Conservation (phyloP, 2,797 vertebrate species). For the Macropodus opercularis region DNA sequence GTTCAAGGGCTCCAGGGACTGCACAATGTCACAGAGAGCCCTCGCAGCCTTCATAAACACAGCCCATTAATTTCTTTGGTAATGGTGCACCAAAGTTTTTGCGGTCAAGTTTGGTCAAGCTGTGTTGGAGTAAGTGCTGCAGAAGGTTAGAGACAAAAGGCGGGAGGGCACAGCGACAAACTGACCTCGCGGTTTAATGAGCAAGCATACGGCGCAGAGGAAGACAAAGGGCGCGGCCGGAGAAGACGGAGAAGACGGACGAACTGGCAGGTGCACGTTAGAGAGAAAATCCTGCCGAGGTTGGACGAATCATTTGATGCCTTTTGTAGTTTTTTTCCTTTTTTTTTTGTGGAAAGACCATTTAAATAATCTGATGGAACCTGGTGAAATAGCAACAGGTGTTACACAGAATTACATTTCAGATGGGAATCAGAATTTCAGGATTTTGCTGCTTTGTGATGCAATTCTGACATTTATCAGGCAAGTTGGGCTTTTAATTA, state of each 20-base stretch:
- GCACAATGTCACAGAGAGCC: slow-evolving; percentile 64
- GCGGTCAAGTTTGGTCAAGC: slow-evolving; percentile 61
- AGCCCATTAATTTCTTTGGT: slow-evolving; percentile 72
- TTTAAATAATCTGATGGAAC: slow-evolving; percentile 41
- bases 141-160: slow-evolving; percentile 65
- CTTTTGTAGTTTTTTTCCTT: no score
- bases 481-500: slow-evolving; percentile 74
- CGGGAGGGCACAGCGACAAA: slow-evolving; percentile 40
- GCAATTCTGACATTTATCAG: slow-evolving; percentile 67
- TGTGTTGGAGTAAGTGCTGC: slow-evolving; percentile 57
- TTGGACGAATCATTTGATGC: no score
- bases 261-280: slow-evolving; percentile 39
- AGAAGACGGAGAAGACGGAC: slow-evolving; percentile 37
- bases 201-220: slow-evolving; percentile 37
- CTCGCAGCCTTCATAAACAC: slow-evolving; percentile 66
- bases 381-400: slow-evolving; percentile 61
- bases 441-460: slow-evolving; percentile 56
- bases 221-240: slow-evolving; percentile 62
- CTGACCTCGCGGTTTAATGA: slow-evolving; percentile 74
- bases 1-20: slow-evolving; percentile 51
- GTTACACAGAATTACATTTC: slow-evolving; percentile 32
- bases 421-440: slow-evolving; percentile 50
- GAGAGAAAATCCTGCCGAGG: slow-evolving; percentile 6
- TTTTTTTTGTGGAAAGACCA: slow-evolving; percentile 7
- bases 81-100: slow-evolving; percentile 70